Conservation (phyloP, 2,888 invertebrate species). For the Desoria tigrina region DNA sequence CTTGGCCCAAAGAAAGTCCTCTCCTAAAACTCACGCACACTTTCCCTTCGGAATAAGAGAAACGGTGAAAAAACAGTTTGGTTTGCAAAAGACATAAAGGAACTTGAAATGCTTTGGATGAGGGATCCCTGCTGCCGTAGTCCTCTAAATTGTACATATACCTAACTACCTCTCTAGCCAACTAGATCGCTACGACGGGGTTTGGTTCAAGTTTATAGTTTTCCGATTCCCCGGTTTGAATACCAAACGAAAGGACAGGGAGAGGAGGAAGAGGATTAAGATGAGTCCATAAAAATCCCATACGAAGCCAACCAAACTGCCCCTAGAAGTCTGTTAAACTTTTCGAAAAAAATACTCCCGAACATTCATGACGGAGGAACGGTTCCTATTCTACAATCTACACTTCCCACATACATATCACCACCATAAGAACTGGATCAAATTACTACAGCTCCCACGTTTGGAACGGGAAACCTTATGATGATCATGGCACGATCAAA, state of each 20-base stretch:
- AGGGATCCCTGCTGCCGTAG: not conserved
- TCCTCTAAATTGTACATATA: too few species aligned
- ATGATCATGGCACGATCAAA: too few species aligned
- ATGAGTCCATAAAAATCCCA: constrained; percentile 16
- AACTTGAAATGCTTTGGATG: not conserved
- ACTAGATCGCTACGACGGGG: too few species aligned
- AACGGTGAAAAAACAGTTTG: not conserved
- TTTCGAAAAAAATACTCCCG: not conserved
- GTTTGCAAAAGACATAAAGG: constrained; percentile 2
- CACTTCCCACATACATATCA: not conserved
- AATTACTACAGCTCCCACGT: too few species aligned
- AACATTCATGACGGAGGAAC: too few species aligned
- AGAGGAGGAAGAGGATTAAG: constrained; percentile 12
- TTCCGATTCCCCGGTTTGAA: constrained; percentile 28
- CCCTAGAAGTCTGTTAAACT: constrained; percentile 6
- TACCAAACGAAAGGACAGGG: constrained; percentile 25
- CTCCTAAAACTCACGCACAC: too few species aligned
- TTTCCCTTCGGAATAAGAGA: not conserved
- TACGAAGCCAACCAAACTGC: not conserved
- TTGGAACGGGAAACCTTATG: too few species aligned
- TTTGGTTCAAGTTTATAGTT: constrained; percentile 31
- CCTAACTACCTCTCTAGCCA: too few species aligned
- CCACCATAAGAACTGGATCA: too few species aligned
- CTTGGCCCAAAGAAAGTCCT: too few species aligned
- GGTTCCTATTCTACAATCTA: too few species aligned